Evolutionary conservation across 2,888 invertebrate genomes (phyloP), one percentile per base, ranked within the genome.

Genomic region (Heliconius ethilla): DNA sequence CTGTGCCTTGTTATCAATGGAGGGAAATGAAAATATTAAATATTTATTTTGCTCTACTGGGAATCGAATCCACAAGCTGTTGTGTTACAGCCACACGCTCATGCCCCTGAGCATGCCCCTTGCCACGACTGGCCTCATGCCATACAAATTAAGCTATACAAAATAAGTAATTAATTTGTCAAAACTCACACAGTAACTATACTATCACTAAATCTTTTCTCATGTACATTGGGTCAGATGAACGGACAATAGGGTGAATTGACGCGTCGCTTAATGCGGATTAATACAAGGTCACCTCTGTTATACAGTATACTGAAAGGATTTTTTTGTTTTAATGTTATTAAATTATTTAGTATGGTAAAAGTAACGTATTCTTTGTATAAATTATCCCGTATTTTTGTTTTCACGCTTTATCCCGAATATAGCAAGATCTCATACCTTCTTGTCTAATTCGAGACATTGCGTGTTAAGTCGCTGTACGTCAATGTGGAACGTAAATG

Each of bases 191-290:
- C 63, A 74, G 25, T 15, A 74, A 63, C 40, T 33, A 25, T 27
- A 33, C 25, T 73, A 73, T 73, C 55, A 27, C 29, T n/a, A n/a
- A 22, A 78, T 78, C 78, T 78, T 73, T 78, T 78, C 78, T 59
- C 76, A 78, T 73, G 73, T 40, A 69, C 75, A 77, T 62, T 75
- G 29, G 70, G 72, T 74, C 72, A 55, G 62, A 67, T 72, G 25
- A 22, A 78, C 65, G 70, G 78, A 81, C 80, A 82, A 82, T 81
- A 59, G 78, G 75, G 45, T 70, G 65, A 77, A 74, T 77, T 45
- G 81, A 76, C 74, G 70, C 78, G 78, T 75, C 66, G 67, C 76
- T 75, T 80, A 82, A 81, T 78, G 81, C 81, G 82, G 76, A 76
- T 77, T 80, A 79, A 66, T 67, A 55, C 81, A 78, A 82, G 81